Base-by-base conservation (phyloP, 2,113 vertebrate species). In the Osmerus mordax region DNA sequence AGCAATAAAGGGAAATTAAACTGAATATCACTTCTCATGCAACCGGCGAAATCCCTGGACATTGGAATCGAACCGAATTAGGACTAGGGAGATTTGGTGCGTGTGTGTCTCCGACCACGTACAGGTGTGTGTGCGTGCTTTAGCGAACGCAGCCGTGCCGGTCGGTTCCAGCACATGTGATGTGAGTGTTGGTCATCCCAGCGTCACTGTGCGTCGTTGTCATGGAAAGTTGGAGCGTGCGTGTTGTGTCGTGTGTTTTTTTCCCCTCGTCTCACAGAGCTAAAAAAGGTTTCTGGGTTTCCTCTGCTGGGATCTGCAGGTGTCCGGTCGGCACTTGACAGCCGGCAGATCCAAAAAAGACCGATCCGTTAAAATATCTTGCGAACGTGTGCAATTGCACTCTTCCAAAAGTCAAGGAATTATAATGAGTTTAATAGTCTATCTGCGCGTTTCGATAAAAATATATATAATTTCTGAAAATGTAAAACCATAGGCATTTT, bases 31-130 rank as follows among this genome's bases (percentile, higher is more conserved):
- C 58, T 13, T 21, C 58, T 23, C n/a, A 2, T 3, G 58, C 58
- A 59, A 59, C 19, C 58, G 9, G 23, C 23, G 58, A 59, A 59
- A 64, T 74, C 75, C 69, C 69, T 32, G 36, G 72, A 74, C 67
- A 80, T 76, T 68, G 58, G 62, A 77, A 75, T 68, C 65, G 56
- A 60, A 72, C 41, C 53, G 58, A 21, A 65, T 60, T 51, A 13
- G 61, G 55, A 23, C 62, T 61, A 72, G 70, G 14, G 32, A 64
- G 63, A 47, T 41, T 65, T 36, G 15, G 69, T 51, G 70, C 28
- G 80, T 53, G 70, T 86, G 84, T 89, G 85, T 51, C 14, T 55
- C 15, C 16, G 70, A 74, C 83, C 90, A 92, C 90, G 89, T 92
- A 91, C 61, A 81, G 63, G 54, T 69, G 70, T 62, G 62, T 1